phyloP scores from a whole-genome alignment of 2,888 invertebrate genomes.

The Phortica magna region DNA sequence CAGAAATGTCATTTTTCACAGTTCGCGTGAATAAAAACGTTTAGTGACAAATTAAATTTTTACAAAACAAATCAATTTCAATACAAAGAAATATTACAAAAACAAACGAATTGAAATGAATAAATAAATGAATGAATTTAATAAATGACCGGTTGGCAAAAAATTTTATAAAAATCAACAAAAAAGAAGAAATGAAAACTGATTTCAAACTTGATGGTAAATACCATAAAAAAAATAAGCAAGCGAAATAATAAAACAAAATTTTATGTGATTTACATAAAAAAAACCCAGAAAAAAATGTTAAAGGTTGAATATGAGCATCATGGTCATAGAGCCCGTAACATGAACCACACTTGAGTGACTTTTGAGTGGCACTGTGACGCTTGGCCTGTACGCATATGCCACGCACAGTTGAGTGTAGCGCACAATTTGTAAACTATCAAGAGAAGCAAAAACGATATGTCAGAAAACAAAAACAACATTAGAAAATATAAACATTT shows the following conservation, averaged over 20 bases:
- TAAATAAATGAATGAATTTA: not conserved
- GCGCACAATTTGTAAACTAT: too few relatives aligned
- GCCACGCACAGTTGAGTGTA: too few relatives aligned
- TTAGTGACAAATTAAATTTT: constrained; percentile 50
- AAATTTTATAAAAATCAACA: constrained; percentile 10
- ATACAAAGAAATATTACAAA: constrained; percentile 35
- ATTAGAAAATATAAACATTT: constrained; percentile 41
- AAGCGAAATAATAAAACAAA: not conserved
- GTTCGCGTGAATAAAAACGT: not conserved
- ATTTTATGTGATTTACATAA: not conserved
- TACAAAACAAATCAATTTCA: too few relatives aligned
- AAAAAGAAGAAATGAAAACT: constrained; percentile 31
- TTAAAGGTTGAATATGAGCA: too few relatives aligned
- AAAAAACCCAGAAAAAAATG: not conserved
- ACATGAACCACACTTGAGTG: too few relatives aligned
- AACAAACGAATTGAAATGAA: constrained; percentile 7
- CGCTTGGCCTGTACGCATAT: too few relatives aligned
- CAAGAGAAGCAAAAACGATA: not conserved
- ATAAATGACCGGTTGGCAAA: not conserved
- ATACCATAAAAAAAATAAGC: not conserved
- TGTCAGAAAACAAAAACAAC: constrained; percentile 14
- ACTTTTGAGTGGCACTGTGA: too few relatives aligned
- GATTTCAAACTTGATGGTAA: constrained; percentile 17
- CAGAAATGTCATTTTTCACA: not conserved
- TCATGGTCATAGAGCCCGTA: too few relatives aligned